Percentiles rank a stretch among this genome's conserved stretches.
Evolutionary conservation across 2,888 invertebrate species (phyloP).

Genomic region (Archips crataeganus): DNA sequence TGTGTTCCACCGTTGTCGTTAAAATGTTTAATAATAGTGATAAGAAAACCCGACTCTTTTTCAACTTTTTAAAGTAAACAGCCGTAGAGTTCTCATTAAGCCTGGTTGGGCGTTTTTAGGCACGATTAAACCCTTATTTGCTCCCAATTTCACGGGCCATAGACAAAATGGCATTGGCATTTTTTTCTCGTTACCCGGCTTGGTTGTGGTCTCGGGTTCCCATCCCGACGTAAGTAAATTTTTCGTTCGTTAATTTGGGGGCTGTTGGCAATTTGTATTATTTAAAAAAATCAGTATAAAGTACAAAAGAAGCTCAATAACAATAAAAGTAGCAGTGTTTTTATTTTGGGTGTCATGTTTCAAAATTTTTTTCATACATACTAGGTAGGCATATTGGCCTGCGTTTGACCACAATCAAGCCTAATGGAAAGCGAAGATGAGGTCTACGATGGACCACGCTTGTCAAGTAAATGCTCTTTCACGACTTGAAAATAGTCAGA

Average conservation of each 20-base stretch:
- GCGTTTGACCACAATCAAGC: no score
- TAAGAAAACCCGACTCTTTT: neutral
- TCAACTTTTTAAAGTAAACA: neutral
- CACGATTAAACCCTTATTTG: conserved; percentile 41
- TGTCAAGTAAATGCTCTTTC: no score
- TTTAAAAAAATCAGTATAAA: neutral
- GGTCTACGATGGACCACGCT: no score
- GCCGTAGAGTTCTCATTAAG: neutral
- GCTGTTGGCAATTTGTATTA: neutral
- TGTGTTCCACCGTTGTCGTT: neutral
- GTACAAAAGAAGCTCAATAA: no score
- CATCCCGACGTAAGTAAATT: neutral
- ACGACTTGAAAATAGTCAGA: no score
- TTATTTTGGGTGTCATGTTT: no score
- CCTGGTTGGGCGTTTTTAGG: conserved; percentile 24
- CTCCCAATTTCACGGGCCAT: conserved; percentile 41
- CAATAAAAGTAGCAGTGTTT: no score
- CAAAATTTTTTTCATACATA: no score
- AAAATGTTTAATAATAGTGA: neutral
- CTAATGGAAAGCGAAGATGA: no score
- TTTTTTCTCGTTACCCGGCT: conserved; percentile 26
- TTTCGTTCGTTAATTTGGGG: neutral
- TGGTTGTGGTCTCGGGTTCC: neutral
- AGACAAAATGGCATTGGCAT: conserved; percentile 31
- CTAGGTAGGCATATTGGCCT: no score